Evolutionary conservation across 2,888 invertebrate species (phyloP), one percentile per base, ranked within the genome.

Genomic region (Lymantria monacha): DNA sequence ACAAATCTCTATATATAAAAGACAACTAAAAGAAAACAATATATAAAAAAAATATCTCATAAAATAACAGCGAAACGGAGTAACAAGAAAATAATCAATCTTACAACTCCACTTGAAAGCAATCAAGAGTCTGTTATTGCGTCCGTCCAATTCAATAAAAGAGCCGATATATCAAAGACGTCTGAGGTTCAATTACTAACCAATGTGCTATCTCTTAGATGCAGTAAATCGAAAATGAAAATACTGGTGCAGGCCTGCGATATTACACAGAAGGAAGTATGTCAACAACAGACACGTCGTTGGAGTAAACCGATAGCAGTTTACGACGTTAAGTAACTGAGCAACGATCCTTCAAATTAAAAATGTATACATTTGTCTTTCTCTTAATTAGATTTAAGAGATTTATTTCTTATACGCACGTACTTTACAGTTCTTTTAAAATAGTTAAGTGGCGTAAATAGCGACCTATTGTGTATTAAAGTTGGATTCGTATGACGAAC

Each of bases 81-180:
- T 22, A 22, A 85, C 81, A 82, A 87, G 88, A 87, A 89, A 90
- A 90, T 88, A 90, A 91, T 90, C 90, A 90, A 91, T 91, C 88
- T 88, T 79, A 79, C 77, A 67, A 83, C 85, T 88, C 86, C 82
- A 87, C 87, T 87, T 83, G 80, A 85, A 89, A 88, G 87, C 91
- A 91, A 92, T 91, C 91, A 91, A 86, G 83, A 83, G 83, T 87
- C 82, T 85, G 85, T 87, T 90, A 89, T 90, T 90, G 84, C 85
- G 87, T 87, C 87, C 83, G 83, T 87, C 84, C 86, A 85, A 90
- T 90, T 83, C 84, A 86, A 91, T 92, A 88, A 85, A 85, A 84
- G 87, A 83, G 80, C 72, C 88, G 90, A 92, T 92, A 83, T 89
- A 91, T 92, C 92, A 92, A 91, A 91, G 89, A 91, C 83, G 88